Conservation (phyloP, 53 echinoderm and acorn worm species). For the Stichopus horrens region DNA sequence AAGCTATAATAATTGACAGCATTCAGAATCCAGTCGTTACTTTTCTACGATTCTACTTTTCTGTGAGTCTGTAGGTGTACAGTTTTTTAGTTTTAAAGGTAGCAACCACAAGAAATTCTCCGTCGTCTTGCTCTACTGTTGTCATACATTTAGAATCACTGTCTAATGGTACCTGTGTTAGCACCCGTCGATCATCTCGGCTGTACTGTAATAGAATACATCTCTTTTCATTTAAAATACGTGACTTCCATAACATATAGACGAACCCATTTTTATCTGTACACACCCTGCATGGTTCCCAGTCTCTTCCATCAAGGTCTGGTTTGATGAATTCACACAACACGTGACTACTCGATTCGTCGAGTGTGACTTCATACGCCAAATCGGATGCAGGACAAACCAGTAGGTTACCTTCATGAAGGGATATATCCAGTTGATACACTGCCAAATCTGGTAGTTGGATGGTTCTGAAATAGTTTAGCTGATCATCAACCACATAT, state of each 20-base stretch:
- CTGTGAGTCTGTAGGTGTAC: neutral
- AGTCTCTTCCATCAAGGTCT: neutral
- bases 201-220: neutral
- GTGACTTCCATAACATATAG: neutral
- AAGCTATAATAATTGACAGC: too few relatives aligned
- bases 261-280: neutral
- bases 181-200: neutral
- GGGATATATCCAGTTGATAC: too few relatives aligned
- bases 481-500: too few relatives aligned
- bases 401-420: too few relatives aligned
- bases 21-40: too few relatives aligned
- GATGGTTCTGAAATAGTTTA: too few relatives aligned
- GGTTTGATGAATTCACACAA: neutral
- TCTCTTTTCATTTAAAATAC: neutral
- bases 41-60: neutral
- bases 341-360: neutral
- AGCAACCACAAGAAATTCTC: neutral
- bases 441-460: too few relatives aligned
- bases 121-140: neutral
- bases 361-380: neutral
- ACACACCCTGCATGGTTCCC: neutral
- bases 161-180: neutral
- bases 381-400: too few relatives aligned
- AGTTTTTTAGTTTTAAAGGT: neutral
- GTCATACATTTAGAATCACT: neutral